Base-by-base conservation (phyloP, 1,140 invertebrate species). In the Pollicipes pollicipes region DNA sequence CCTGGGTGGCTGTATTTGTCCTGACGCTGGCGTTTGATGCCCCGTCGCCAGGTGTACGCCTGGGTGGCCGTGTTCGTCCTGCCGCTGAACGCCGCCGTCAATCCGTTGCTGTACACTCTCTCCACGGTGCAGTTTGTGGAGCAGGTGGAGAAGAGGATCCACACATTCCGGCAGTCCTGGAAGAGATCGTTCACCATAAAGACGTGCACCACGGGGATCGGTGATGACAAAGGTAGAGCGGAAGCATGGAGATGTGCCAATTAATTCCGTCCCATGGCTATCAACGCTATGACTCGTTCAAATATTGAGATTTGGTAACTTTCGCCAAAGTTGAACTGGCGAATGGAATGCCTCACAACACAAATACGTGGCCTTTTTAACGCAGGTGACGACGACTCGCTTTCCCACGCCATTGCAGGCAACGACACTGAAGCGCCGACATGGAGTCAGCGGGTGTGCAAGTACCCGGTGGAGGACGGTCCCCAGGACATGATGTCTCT, bases 21-120 rank as follows among this genome's bases (percentile, higher is more conserved):
- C n/a, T n/a, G n/a, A n/a, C n/a, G n/a, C n/a, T n/a, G n/a, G n/a
- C n/a, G n/a, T n/a, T n/a, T n/a, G n/a, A n/a, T n/a, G n/a, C n/a
- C n/a, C n/a, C n/a, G n/a, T 35, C 16, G 4, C 45, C 72, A 78
- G 74, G 77, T 78, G 13, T 80, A 76, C 74, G 81, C 82, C 0
- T 83, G 82, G 82, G 78, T 83, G 17, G 82, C 82, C 3, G 82
- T 83, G 10, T 83, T 83, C 74, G 75, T 83, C 10, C 73, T 83
- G 30, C 82, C 82, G 0, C 76, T 83, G 24, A 83, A 83, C 75
- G 81, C 82, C 0, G 82, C 82, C 68, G 75, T 83, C 30, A 83
- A 83, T 74, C 82, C 82, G 0, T 73, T 82, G 0, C 76, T 83
- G 0, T 83, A 83, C 73, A 83, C 82, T 3, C 74, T 83, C 10